A percentile compares a stretch with the other conserved stretches of the same genome.
Conservation (phyloP, 2,888 invertebrate species). For the Endomychus coccineus region DNA sequence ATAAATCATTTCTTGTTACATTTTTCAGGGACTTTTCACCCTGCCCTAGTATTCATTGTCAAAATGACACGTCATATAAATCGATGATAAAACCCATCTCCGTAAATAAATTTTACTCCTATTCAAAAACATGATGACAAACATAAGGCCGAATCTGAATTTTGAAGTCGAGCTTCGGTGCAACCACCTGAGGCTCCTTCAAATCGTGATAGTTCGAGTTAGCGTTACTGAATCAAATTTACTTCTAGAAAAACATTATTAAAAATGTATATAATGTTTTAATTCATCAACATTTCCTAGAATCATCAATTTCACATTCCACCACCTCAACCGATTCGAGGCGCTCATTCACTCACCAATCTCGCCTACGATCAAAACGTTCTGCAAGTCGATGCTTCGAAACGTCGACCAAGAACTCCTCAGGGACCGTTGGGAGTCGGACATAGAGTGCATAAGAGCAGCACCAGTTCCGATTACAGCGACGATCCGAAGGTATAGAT, state of each 20-base stretch:
- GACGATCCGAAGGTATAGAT: slow-evolving; percentile 24
- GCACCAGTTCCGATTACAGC: slow-evolving; percentile 30
- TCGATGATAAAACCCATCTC: too few relatives aligned
- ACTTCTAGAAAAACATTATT: too few relatives aligned
- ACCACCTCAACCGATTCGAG: slow-evolving; percentile 20
- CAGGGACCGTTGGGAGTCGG: slow-evolving; percentile 9
- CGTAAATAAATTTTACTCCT: too few relatives aligned
- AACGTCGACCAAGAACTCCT: slow-evolving; percentile 14
- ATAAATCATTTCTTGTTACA: too few relatives aligned
- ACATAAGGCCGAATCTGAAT: slow-evolving; percentile 40
- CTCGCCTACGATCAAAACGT: slow-evolving; percentile 17
- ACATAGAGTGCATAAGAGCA: slow-evolving; percentile 25
- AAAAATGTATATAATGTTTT: too few relatives aligned
- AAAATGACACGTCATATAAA: too few relatives aligned
- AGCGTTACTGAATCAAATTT: slow-evolving; percentile 16
- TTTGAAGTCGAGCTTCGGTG: slow-evolving; percentile 14
- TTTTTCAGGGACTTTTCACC: too few relatives aligned
- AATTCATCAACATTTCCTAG: too few relatives aligned
- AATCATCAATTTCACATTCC: slow-evolving; percentile 19
- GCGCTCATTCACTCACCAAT: slow-evolving; percentile 21
- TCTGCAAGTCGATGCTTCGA: too few relatives aligned
- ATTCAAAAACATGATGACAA: slow-evolving; percentile 38
- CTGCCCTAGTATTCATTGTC: too few relatives aligned
- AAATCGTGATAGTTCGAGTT: slow-evolving; percentile 11
- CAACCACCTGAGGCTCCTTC: slow-evolving; percentile 13